Evolutionary conservation across 2,797 vertebrate species (phyloP), one percentile per base, ranked within the genome.

Genomic region (Tapirus indicus): DNA sequence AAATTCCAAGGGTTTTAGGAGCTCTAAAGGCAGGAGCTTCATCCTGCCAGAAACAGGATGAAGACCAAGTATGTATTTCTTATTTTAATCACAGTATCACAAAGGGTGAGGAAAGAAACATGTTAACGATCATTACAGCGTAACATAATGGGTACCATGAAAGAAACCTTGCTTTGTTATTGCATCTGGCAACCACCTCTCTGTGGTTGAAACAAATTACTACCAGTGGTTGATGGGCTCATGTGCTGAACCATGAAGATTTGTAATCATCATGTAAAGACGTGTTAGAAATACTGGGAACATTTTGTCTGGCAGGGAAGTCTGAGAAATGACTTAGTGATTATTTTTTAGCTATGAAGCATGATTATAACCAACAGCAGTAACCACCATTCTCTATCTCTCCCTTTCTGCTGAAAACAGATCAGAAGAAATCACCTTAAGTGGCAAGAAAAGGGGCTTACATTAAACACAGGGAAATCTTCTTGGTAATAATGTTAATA

Each of bases 161-260:
- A 86, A 62, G 74, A 91, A 47, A 32, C 21, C 47, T 38, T 60
- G 54, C n/a, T 94, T 32, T 52, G 27, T 94, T 58, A 27, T 1
- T 20, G 32, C 11, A 47, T 20, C 29, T 87, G 72, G 58, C 78
- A 87, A 21, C 62, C 35, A n/a, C 56, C 41, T 91, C 88, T 89
- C 86, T 90, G 85, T 23, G 49, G 52, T 38, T 89, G 49, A 96
- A 95, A 75, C 78, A 58, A 91, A 89, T 88, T 58, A 12, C 75
- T 95, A 2, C n/a, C 49, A 20, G 9, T 35, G 47, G 75, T 32
- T 77, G 64, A 87, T 6, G 72, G 74, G 58, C 29, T 85, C 21
- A 11, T n/a, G 78, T 71, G n/a, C 35, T 41, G 58, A 86, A 58
- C 58, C 64, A 17, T 18, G 18, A 82, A 82, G 79, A 47, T 35